A percentile compares a stretch with the other conserved stretches of the same genome.
Conservation (phyloP, 1,140 invertebrate genomes). For the Pogonomyrmex californicus region DNA sequence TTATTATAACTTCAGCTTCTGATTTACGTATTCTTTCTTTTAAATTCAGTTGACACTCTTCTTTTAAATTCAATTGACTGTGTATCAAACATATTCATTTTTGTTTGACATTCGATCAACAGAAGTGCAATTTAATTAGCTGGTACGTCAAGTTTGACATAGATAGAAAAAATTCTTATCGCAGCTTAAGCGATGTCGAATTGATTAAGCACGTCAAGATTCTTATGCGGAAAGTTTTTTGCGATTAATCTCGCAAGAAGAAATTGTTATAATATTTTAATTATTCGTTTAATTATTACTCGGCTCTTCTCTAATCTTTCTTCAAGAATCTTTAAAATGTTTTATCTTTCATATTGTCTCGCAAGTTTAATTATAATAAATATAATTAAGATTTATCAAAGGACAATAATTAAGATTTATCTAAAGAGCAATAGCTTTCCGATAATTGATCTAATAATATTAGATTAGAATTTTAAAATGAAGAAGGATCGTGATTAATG, state of each 20-base stretch:
- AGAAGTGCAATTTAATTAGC: not conserved
- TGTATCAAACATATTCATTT: not conserved
- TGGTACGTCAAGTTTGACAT: not conserved
- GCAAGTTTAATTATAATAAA: not conserved
- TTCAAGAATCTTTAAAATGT: not conserved
- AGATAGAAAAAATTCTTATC: constrained; percentile 43
- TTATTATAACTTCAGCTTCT: not conserved
- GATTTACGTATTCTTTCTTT: not conserved
- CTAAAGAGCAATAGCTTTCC: not conserved
- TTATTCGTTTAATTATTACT: not conserved
- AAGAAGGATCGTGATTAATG: not conserved
- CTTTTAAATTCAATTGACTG: not conserved
- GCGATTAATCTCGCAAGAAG: not conserved
- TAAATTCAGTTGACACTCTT: not conserved
- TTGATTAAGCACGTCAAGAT: constrained; percentile 38
- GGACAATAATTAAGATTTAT: not conserved
- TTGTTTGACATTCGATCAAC: not conserved
- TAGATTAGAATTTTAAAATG: not conserved
- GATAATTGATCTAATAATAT: not conserved
- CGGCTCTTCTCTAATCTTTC: not conserved
- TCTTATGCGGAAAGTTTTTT: not conserved
- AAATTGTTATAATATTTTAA: constrained; percentile 10
- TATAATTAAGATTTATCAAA: not conserved
- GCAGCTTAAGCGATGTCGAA: not conserved
- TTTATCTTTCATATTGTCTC: no score